These are phyloP conservation scores for Macrotis lagotis DNA, from an alignment of 2,113 vertebrate species.

Conservation along the genomic window DNA sequence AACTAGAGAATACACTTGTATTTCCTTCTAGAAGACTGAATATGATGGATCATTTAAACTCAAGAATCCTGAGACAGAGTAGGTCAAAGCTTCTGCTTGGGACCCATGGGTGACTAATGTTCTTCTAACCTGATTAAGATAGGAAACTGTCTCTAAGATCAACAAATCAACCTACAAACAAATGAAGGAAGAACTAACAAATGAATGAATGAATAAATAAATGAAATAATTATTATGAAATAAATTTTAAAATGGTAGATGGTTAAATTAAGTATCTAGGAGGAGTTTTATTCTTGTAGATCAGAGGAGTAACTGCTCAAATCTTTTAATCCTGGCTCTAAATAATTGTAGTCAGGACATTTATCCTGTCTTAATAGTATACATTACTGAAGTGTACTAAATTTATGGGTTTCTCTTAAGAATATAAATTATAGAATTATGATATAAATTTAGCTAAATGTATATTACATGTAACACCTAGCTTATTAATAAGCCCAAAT, in stretches of 20 bases:
- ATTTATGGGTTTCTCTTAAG: background rate
- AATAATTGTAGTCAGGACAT: background rate
- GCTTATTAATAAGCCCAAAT: background rate
- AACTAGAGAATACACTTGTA: background rate
- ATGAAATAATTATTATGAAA: background rate
- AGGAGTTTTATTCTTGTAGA: background rate
- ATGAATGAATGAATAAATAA: background rate
- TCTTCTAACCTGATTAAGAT: background rate
- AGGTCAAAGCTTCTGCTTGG: background rate
- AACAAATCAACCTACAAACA: background rate
- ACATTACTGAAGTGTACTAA: background rate
- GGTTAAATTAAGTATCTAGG: background rate
- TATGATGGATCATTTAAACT: background rate
- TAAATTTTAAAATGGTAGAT: background rate
- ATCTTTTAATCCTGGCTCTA: background rate
- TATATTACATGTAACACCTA: background rate
- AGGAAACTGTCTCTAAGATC: background rate
- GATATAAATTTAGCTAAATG: background rate
- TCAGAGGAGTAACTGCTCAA: background rate
- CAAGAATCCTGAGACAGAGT: background rate
- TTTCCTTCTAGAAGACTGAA: background rate
- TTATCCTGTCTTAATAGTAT: background rate
- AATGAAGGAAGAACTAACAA: background rate
- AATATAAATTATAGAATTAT: too few relatives aligned
- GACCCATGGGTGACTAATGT: background rate